Conservation (phyloP, 2,797 vertebrate genomes). For the Erethizon dorsatum region DNA sequence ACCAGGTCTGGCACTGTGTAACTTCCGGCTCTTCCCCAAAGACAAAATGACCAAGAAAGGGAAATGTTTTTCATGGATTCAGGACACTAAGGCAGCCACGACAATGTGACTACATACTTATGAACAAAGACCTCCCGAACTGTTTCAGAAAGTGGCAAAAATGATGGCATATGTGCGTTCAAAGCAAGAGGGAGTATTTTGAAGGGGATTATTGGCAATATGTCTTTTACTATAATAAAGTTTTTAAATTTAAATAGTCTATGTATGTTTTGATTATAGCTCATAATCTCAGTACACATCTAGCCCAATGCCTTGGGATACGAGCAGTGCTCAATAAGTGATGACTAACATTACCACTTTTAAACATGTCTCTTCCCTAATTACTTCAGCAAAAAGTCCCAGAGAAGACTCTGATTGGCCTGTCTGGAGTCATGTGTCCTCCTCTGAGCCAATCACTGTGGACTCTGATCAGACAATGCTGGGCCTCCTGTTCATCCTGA, state of each 20-base stretch:
- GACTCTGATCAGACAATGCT: neutral
- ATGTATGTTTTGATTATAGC: neutral
- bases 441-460: neutral
- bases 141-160: neutral
- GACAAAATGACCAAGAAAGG: neutral
- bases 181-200: neutral
- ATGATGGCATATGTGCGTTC: neutral
- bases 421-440: neutral
- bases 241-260: neutral
- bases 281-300: fast-evolving
- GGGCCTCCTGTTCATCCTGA: neutral
- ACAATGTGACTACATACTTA: neutral
- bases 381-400: neutral
- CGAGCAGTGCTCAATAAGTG: fast-evolving
- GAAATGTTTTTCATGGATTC: neutral
- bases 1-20: neutral
- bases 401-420: neutral
- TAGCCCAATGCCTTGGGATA: fast-evolving
- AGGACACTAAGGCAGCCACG: neutral
- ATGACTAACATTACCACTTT: fast-evolving
- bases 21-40: neutral
- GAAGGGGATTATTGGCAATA: neutral
- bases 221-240: neutral
- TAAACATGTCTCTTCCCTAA: neutral
- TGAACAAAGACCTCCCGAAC: neutral